phyloP scores from a whole-genome alignment of 2,888 invertebrate species.

The Hypolimnas misippus region DNA sequence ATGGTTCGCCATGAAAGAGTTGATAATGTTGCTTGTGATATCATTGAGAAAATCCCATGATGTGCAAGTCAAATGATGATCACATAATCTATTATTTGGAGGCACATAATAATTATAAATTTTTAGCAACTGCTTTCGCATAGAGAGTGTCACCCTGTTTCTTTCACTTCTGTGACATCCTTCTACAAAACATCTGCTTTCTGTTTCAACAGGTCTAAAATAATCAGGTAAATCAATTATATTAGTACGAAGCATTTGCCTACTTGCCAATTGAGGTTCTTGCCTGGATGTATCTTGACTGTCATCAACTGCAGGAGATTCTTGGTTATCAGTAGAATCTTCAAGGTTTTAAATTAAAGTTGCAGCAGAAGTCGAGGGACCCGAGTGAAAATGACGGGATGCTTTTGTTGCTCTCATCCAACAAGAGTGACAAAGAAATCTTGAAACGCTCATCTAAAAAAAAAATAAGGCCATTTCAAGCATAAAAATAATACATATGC shows the following conservation, averaged over 20 bases:
- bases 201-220: constrained; percentile 1
- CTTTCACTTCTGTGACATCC: not conserved
- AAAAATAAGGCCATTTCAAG: not conserved
- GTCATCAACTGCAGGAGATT: not conserved
- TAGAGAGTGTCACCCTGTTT: not conserved
- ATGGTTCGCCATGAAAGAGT: not conserved
- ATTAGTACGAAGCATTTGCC: not conserved
- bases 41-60: not conserved
- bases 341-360: not conserved
- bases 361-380: not conserved
- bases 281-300: not conserved
- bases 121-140: not conserved
- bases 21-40: not conserved
- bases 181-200: not conserved
- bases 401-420: not conserved
- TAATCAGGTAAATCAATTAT: not conserved
- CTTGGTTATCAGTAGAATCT: not conserved
- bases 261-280: not conserved
- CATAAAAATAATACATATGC: no score
- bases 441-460: constrained; percentile 1
- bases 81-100: not conserved
- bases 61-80: not conserved
- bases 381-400: not conserved
- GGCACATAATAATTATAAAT: constrained; percentile 1
- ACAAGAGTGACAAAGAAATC: not conserved